phyloP scores from a whole-genome alignment of 2,888 invertebrate genomes.

The Chrysomela aeneicollis region DNA sequence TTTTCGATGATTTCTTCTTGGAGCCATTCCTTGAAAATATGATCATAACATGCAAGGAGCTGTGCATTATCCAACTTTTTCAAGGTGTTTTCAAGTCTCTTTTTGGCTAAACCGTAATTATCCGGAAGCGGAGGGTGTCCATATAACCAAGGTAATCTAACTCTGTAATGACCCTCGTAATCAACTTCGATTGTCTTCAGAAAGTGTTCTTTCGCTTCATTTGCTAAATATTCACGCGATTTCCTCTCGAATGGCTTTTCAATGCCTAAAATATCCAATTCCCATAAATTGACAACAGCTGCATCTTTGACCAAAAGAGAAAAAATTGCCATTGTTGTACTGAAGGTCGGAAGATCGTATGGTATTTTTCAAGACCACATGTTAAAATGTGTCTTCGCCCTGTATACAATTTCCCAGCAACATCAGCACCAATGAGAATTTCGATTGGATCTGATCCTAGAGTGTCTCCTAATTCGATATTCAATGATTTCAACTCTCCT shows the following conservation, averaged over 20 bases:
- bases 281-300: conserved; percentile 44
- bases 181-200: conserved; percentile 26
- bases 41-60: conserved; percentile 15
- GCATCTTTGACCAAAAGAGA: conserved; percentile 22
- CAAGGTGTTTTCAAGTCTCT: conserved; percentile 16
- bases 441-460: no score
- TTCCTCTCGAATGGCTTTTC: conserved; percentile 46
- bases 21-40: conserved; percentile 33
- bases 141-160: conserved; percentile 34
- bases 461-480: no score
- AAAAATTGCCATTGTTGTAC: no score
- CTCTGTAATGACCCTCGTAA: conserved; percentile 35
- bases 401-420: conserved; percentile 28
- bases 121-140: conserved; percentile 30
- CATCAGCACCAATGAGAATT: no score
- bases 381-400: conserved; percentile 26
- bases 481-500: no score
- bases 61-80: not conserved
- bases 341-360: no score
- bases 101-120: conserved; percentile 29
- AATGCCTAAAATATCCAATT: conserved; percentile 51
- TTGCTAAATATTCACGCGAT: not conserved
- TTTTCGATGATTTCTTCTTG: conserved; percentile 32
- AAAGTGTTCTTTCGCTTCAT: conserved; percentile 26
- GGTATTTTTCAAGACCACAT: no score